Conservation (phyloP, 30 jellyfish, hydroid and myxozoan genomes). For the Chironex yamaguchii region DNA sequence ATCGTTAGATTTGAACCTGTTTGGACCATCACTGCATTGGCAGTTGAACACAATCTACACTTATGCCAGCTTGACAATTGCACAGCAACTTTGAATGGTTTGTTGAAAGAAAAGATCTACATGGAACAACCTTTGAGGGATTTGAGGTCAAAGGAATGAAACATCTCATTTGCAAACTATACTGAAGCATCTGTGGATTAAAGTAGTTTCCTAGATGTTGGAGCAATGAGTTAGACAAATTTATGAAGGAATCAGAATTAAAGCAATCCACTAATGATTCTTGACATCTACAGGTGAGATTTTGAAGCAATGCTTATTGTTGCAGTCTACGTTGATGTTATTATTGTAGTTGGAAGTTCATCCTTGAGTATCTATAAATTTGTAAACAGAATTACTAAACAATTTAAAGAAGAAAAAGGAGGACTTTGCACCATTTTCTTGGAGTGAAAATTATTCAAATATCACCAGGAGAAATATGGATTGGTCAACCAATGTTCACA, state of each 20-base stretch:
- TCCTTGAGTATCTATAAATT: too few relatives aligned
- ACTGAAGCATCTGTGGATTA: slow-evolving; percentile 12
- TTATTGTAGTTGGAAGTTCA: too few relatives aligned
- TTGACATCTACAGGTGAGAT: too few relatives aligned
- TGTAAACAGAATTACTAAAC: too few relatives aligned
- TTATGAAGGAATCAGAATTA: too few relatives aligned
- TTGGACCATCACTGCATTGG: slow-evolving; percentile 50
- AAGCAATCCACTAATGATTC: too few relatives aligned
- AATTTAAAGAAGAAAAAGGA: too few relatives aligned
- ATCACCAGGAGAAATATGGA: too few relatives aligned
- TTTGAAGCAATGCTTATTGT: too few relatives aligned
- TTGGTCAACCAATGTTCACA: too few relatives aligned
- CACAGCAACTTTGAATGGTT: slow-evolving; percentile 57
- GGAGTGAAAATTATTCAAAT: too few relatives aligned
- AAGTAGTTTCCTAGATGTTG: slow-evolving; percentile 50
- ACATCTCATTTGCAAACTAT: slow-evolving; percentile 20
- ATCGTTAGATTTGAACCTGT: slow-evolving; percentile 42
- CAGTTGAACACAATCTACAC: slow-evolving; percentile 8
- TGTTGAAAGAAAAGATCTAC: slow-evolving; percentile 8
- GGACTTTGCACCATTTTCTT: too few relatives aligned
- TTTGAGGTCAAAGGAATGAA: slow-evolving; percentile 21
- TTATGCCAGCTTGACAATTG: slow-evolving; percentile 38
- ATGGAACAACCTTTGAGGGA: slow-evolving; percentile 66
- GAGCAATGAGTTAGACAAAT: slow-evolving; percentile 8
- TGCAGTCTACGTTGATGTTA: slow-evolving; percentile 20